A percentile compares a stretch with the other conserved stretches of the same genome.
These are phyloP conservation scores for Anabacerthia variegaticeps DNA, from an alignment of 2,797 vertebrate genomes.

Conservation along the genomic window DNA sequence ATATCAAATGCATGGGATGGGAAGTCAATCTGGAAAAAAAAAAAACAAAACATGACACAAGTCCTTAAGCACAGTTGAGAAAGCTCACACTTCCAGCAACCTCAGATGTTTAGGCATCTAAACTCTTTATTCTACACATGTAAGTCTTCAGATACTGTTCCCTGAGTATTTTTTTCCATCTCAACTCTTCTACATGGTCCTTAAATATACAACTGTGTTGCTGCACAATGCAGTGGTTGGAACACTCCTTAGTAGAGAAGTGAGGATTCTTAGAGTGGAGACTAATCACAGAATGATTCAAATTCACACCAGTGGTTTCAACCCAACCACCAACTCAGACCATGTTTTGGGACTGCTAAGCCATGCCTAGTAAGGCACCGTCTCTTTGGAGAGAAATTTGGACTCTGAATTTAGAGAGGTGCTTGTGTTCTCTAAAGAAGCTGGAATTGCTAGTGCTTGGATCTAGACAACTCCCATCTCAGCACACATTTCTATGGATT, in stretches of 20 bases:
- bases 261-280: background rate
- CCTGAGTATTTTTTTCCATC: background rate
- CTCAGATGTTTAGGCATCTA: background rate
- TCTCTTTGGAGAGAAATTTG: background rate
- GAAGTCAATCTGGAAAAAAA: conserved; percentile 87
- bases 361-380: background rate
- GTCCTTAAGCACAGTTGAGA: background rate
- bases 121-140: background rate
- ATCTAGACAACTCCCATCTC: background rate
- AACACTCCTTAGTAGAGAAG: background rate
- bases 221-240: background rate
- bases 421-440: background rate
- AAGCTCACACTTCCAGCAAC: background rate
- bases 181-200: background rate
- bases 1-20: conserved; percentile 84
- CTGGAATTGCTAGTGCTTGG: background rate
- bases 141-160: background rate
- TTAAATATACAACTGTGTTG: background rate
- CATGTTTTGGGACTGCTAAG: background rate
- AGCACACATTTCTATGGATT: background rate
- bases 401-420: background rate
- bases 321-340: background rate
- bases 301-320: background rate
- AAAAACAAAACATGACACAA: background rate
- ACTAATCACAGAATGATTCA: background rate